phyloP scores from a whole-genome alignment of 2,888 invertebrate genomes.

The Adelognathus sp. region DNA sequence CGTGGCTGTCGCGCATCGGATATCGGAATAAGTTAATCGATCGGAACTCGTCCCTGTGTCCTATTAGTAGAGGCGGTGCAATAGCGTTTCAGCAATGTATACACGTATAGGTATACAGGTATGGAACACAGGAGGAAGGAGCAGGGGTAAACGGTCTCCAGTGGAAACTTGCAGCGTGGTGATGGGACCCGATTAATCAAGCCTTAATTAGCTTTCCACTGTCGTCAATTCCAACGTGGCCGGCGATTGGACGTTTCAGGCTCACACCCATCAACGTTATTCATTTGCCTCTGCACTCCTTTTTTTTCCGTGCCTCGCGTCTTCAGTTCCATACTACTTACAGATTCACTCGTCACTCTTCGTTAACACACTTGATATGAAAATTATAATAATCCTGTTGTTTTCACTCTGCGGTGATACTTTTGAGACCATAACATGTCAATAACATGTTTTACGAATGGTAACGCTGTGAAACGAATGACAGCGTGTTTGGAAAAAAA shows the following conservation, averaged over 20 bases:
- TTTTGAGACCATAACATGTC: no score
- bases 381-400: no score
- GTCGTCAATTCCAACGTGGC: conserved; percentile 18
- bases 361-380: no score
- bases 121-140: not conserved
- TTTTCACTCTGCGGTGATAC: no score
- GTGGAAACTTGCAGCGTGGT: not conserved
- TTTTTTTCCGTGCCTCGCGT: not conserved
- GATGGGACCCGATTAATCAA: conserved; percentile 43
- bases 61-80: no score
- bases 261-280: not conserved
- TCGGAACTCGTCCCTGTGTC: conserved; percentile 23
- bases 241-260: conserved; percentile 23
- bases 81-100: conserved; percentile 17
- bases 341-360: no score
- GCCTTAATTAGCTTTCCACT: conserved; percentile 39
- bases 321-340: no score
- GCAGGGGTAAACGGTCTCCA: conserved; percentile 12
- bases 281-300: not conserved
- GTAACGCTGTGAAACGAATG: no score
- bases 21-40: conserved; percentile 51
- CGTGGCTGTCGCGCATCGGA: conserved; percentile 35
- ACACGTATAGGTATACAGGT: not conserved
- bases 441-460: no score
- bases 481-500: no score